Evolutionary conservation across 2,888 invertebrate genomes (phyloP).

Genomic region (Cosmorhoe ocellata): DNA sequence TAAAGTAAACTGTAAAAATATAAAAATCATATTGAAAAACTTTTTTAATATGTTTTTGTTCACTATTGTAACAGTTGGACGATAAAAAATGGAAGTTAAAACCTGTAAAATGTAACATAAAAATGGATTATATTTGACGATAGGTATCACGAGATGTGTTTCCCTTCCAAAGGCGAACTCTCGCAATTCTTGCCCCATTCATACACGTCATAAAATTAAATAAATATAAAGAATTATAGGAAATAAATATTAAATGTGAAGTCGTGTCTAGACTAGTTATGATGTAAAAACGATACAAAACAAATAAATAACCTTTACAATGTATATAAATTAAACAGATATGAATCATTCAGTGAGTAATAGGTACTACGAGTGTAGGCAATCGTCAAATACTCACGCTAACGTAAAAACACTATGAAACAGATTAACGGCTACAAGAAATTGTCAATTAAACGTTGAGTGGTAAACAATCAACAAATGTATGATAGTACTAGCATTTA

Average conservation of each 20-base stretch:
- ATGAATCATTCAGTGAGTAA: slow-evolving; percentile 25
- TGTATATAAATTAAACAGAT: slow-evolving; percentile 31
- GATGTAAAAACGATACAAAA: slow-evolving; percentile 8
- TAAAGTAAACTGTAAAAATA: slow-evolving; percentile 19
- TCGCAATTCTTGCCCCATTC: no score
- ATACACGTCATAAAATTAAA: background rate
- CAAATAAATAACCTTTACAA: slow-evolving; percentile 21
- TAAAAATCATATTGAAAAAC: slow-evolving; percentile 13
- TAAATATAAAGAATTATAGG: no score
- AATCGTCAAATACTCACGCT: slow-evolving; percentile 22
- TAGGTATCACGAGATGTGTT: no score
- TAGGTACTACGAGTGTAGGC: background rate
- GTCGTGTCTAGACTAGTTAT: background rate
- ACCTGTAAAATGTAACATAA: no score
- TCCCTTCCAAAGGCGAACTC: no score
- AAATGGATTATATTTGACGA: no score
- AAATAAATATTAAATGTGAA: no score
- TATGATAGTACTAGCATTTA: no score
- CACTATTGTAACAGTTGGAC: no score
- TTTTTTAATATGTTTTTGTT: no score
- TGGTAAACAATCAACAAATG: background rate
- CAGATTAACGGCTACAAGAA: background rate
- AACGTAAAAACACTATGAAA: slow-evolving; percentile 14
- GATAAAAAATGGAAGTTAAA: no score
- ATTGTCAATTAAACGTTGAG: background rate